These are phyloP conservation scores for Cryptoleucopteryx plumbea DNA, from an alignment of 2,113 vertebrate genomes.

Conservation along the genomic window DNA sequence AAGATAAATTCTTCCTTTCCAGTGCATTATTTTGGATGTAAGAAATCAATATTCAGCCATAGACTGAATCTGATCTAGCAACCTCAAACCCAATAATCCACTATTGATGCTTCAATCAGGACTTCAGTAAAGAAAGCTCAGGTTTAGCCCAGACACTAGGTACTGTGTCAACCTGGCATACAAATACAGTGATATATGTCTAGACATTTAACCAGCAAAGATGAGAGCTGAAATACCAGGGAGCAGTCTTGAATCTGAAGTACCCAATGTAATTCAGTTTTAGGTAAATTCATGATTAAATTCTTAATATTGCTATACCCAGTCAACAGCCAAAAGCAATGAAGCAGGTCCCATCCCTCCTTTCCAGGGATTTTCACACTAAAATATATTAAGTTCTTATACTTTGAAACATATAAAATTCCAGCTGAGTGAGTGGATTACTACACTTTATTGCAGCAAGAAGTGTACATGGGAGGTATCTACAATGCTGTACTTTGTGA, in stretches of 20 bases:
- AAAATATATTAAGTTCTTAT: background rate
- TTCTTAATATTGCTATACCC: background rate
- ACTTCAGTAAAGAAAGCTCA: background rate
- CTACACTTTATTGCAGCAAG: background rate
- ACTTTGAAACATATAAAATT: background rate
- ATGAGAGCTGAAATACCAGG: background rate
- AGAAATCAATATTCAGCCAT: background rate
- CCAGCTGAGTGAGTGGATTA: background rate
- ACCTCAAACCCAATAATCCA: background rate
- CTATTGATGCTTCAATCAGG: background rate
- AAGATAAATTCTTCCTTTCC: background rate
- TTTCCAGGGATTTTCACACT: background rate
- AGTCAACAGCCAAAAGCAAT: background rate
- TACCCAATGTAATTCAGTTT: background rate
- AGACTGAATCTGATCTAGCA: background rate
- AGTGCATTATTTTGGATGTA: background rate
- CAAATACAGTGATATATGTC: background rate
- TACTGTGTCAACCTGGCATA: background rate
- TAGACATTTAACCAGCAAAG: background rate
- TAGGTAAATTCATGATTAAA: background rate
- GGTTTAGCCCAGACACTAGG: background rate
- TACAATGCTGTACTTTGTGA: background rate
- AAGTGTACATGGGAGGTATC: background rate
- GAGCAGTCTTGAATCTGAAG: background rate
- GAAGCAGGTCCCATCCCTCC: background rate